Evolutionary conservation across 1,140 invertebrate species (phyloP).

Genomic region (Macrocentrus cingulum): DNA sequence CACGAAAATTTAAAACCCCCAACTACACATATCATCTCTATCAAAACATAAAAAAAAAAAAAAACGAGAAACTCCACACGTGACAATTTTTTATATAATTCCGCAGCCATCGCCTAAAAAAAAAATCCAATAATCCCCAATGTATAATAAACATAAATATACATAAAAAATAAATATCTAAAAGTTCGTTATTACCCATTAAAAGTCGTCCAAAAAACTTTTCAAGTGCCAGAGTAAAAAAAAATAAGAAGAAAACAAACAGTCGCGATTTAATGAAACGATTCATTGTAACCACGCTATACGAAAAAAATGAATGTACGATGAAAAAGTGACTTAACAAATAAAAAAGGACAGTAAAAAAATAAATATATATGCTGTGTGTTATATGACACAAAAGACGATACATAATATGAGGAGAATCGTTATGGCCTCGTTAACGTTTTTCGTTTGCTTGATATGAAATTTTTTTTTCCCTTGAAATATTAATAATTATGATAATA

Average conservation of each 20-base stretch:
- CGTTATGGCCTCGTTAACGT: slow-evolving; percentile 33
- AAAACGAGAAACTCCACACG: not conserved
- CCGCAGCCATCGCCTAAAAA: no score
- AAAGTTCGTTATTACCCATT: slow-evolving; percentile 23
- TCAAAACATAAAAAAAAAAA: not conserved
- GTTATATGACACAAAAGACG: slow-evolving; percentile 10
- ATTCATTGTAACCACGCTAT: slow-evolving; percentile 16
- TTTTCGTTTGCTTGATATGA: slow-evolving; percentile 34
- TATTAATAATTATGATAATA: slow-evolving; percentile 56
- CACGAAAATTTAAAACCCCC: slow-evolving; percentile 21
- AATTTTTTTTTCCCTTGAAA: slow-evolving; percentile 38
- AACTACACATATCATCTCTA: not conserved
- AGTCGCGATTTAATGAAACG: slow-evolving; percentile 18
- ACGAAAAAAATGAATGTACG: slow-evolving; percentile 13
- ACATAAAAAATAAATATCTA: slow-evolving; percentile 2
- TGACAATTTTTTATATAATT: not conserved
- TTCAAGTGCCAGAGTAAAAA: slow-evolving; percentile 16
- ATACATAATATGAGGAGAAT: slow-evolving; percentile 25
- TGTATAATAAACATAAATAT: no score
- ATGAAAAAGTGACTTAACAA: slow-evolving; percentile 8
- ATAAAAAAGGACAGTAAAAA: no score
- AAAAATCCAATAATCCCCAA: no score
- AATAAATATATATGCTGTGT: no score
- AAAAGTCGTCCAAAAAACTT: slow-evolving; percentile 22
- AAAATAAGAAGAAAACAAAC: slow-evolving; percentile 3